Base-by-base conservation (phyloP, 2,888 invertebrate species). In the Athalia cordata region DNA sequence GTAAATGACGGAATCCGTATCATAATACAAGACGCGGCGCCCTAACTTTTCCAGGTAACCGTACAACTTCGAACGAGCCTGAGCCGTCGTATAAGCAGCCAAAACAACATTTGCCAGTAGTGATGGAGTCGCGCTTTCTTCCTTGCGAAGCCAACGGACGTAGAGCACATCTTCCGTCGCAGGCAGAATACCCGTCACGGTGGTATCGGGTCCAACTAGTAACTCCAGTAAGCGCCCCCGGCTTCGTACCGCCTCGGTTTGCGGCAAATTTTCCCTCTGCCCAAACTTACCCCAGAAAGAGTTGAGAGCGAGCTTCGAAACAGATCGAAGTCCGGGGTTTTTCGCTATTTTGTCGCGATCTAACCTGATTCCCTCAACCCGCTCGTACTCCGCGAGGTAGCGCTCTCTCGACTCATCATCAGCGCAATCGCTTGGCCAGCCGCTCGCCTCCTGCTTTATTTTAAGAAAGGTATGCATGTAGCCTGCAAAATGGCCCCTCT, bases 1-100 rank as follows among this genome's bases (percentile, higher is more conserved):
- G 77, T 83, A 89, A 57, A 89, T 85, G 0, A 89, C 82, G 4
- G 84, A 84, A 78, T 89, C 89, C 0, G 89, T 90, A 66, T 90
- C 89, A 75, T 80, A 87, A 80, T 89, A 90, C 3, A 89, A 72
- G 15, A 85, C 85, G 50, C 86, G 65, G 52, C 81, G 74, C 5
- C 81, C 84, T 5, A 90, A 79, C 29, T 77, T 77, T 7, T 89
- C 83, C 4, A 90, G 78, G 43, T 86, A 85, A 3, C 77, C 70
- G 77, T 87, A 88, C 0, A 90, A 79, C 78, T 86, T 84, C 1
- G 89, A 68, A 7, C 88, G 47, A 0, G 89, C 87, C 47, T n/a
- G n/a, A n/a, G n/a, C n/a, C n/a, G n/a, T n/a, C n/a, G n/a, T n/a
- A n/a, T n/a, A n/a, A n/a, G n/a, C n/a, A n/a, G n/a, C n/a, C n/a